Conservation (phyloP, 1,140 invertebrate species). For the Holotrichia oblita region DNA sequence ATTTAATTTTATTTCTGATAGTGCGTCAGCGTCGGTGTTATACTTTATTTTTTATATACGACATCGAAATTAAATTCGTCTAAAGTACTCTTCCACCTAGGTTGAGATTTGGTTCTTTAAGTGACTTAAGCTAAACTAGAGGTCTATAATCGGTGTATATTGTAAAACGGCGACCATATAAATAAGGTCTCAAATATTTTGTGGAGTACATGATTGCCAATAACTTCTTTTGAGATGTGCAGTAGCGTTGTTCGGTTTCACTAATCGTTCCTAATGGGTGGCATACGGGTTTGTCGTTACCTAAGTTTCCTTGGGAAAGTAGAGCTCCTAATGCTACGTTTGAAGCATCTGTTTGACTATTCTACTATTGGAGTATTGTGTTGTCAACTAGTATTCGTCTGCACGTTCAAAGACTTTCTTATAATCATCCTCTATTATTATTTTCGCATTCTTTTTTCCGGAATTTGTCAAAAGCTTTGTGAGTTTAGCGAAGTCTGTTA, state of each 20-base stretch:
- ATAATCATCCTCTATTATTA: not conserved
- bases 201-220: slow-evolving; percentile 49
- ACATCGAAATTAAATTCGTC: slow-evolving; percentile 61
- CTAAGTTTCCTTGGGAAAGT: slow-evolving; percentile 61
- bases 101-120: no score
- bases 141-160: slow-evolving; percentile 23
- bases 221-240: slow-evolving; percentile 58
- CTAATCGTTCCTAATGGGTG: slow-evolving; percentile 55
- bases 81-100: slow-evolving; percentile 51
- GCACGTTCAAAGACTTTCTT: not conserved
- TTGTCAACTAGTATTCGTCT: not conserved
- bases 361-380: slow-evolving; percentile 42
- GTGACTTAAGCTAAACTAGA: not conserved
- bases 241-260: slow-evolving; percentile 53
- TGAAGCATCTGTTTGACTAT: slow-evolving; percentile 52
- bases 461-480: slow-evolving; percentile 48
- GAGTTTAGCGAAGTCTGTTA: slow-evolving; percentile 36
- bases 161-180: no score
- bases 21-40: slow-evolving; percentile 50
- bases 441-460: slow-evolving; percentile 32
- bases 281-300: slow-evolving; percentile 51
- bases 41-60: slow-evolving; percentile 40
- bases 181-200: no score
- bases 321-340: slow-evolving; percentile 59
- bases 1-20: slow-evolving; percentile 45